Evolutionary conservation across 2,888 invertebrate genomes (phyloP).

Genomic region (Meta bourneti): DNA sequence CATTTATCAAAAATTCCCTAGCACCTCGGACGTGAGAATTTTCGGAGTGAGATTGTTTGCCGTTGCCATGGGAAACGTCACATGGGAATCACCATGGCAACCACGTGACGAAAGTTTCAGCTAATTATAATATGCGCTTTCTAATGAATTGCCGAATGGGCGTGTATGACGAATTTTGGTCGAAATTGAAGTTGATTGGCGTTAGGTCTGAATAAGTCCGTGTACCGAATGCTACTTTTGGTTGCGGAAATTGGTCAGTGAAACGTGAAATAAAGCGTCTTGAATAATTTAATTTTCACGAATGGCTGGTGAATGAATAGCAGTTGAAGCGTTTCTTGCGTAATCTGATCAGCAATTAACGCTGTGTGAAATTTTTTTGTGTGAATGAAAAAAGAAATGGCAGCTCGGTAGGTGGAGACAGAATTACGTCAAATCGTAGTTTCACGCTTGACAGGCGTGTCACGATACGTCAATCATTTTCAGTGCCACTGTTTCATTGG

Average conservation of each 20-base stretch:
- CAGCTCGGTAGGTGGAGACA: neutral
- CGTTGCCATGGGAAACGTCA: conserved; percentile 58
- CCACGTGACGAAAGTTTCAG: conserved; percentile 68
- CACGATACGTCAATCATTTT: neutral
- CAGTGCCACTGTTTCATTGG: neutral
- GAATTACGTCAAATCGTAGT: neutral
- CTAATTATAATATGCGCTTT: conserved; percentile 65
- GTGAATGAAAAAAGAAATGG: neutral
- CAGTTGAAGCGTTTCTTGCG: neutral
- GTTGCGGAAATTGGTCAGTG: conserved; percentile 10
- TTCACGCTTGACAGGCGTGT: neutral
- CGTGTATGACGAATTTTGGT: conserved; percentile 60
- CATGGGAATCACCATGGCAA: conserved; percentile 28
- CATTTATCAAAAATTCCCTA: conserved; percentile 71
- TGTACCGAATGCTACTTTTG: too few species aligned
- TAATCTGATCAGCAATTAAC: neutral
- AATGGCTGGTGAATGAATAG: neutral
- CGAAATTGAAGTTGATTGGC: conserved; percentile 62
- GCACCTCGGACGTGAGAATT: conserved; percentile 43
- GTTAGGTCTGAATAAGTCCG: neutral
- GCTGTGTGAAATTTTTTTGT: neutral
- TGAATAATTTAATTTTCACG: conserved; percentile 22
- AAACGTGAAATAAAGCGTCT: neutral
- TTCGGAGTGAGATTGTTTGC: conserved; percentile 62
- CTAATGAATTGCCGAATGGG: conserved; percentile 63